Conservation (phyloP, 2,888 invertebrate species). For the Aspidiotus rigidus region DNA sequence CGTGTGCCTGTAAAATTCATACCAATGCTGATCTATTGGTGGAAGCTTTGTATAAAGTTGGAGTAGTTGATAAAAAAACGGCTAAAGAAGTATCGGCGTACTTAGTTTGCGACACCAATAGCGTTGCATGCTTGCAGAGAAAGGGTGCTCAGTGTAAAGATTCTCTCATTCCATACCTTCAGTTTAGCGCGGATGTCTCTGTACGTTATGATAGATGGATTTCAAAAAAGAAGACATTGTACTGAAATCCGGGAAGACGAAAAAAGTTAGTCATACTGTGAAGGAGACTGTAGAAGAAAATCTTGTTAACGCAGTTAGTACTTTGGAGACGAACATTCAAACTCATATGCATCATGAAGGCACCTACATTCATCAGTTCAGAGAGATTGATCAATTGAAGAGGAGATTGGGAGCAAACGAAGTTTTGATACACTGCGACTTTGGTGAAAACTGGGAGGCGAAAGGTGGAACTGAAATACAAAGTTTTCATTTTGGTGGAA, state of each 20-base stretch:
- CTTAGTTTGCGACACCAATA: not conserved
- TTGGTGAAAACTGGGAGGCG: conserved; percentile 39
- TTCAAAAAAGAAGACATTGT: no score
- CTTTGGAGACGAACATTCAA: not conserved
- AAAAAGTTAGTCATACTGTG: no score
- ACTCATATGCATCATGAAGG: not conserved
- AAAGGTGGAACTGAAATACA: conserved; percentile 39
- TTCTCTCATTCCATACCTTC: not conserved
- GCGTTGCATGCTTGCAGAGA: not conserved
- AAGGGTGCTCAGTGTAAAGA: not conserved
- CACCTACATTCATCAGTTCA: not conserved
- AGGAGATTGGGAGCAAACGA: not conserved
- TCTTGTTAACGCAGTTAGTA: not conserved
- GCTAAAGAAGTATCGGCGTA: not conserved
- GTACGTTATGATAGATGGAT: no score
- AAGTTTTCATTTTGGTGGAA: conserved; percentile 39
- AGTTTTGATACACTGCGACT: conserved; percentile 37
- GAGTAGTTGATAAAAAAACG: not conserved
- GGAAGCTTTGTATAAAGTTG: not conserved
- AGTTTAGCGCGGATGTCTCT: no score
- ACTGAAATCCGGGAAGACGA: no score
- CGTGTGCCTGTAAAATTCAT: not conserved
- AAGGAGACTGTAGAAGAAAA: no score
- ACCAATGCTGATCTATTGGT: not conserved
- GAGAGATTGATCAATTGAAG: not conserved